phyloP scores from a whole-genome alignment of 2,888 invertebrate genomes.

The Volucella inflata region DNA sequence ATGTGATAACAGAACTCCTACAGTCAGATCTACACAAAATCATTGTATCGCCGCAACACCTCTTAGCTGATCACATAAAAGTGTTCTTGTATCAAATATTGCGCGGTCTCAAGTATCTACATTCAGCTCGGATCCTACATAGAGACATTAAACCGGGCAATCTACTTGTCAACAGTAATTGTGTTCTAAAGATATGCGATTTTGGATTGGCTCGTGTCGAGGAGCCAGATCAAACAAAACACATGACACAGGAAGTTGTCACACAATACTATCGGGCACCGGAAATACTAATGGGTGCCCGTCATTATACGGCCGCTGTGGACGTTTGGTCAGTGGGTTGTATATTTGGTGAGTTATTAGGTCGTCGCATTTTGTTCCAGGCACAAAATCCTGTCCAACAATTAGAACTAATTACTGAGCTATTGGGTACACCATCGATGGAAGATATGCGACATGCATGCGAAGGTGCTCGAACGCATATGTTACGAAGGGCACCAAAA shows the following conservation, averaged over 20 bases:
- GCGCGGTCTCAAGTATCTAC: constrained; percentile 99
- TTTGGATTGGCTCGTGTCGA: constrained; percentile 99
- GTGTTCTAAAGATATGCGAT: constrained; percentile 99
- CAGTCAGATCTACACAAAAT: constrained; percentile 99
- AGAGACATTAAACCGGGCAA: constrained; percentile 99
- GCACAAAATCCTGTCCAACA: constrained; percentile 99
- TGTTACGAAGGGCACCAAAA: constrained; percentile 94
- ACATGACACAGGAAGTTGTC: constrained; percentile 99
- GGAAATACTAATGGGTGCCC: constrained; percentile 99
- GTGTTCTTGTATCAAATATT: constrained; percentile 99
- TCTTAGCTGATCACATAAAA: constrained; percentile 99
- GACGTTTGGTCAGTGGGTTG: constrained; percentile 99
- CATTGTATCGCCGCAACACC: constrained; percentile 99
- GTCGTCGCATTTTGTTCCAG: constrained; percentile 98
- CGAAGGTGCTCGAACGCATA: constrained; percentile 96
- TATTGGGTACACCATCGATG: constrained; percentile 96
- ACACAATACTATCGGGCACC: constrained; percentile 99
- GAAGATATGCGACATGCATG: constrained; percentile 99
- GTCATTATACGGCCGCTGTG: constrained; percentile 97
- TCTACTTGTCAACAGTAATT: constrained; percentile 99
- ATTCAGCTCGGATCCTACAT: constrained; percentile 98
- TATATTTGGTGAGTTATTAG: constrained; percentile 98
- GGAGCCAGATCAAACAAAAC: constrained; percentile 95
- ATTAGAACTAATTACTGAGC: constrained; percentile 98
- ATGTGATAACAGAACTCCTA: constrained; percentile 99